Evolutionary conservation across 2,113 vertebrate genomes (phyloP).

Genomic region (Sturnira hondurensis): DNA sequence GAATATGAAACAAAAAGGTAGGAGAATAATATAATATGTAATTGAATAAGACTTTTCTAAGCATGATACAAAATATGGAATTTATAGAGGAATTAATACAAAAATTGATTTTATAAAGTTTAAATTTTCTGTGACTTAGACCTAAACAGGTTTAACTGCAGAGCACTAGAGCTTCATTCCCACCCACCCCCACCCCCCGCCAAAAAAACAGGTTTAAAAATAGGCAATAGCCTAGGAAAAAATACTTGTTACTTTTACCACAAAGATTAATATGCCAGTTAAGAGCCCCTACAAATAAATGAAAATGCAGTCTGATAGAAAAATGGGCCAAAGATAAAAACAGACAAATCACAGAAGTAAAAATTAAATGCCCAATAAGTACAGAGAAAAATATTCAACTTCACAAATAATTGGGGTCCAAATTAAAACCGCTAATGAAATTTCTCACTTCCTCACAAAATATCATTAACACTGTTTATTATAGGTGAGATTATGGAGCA

Average conservation of each 20-base stretch:
- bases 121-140: neutral
- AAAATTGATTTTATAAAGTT: neutral
- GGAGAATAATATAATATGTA: neutral
- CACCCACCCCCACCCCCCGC: too few relatives aligned
- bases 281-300: neutral
- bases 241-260: neutral
- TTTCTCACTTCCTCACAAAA: conserved; percentile 15
- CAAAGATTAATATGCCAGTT: neutral
- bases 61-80: neutral
- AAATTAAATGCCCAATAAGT: neutral
- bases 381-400: neutral
- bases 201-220: neutral
- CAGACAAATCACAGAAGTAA: neutral
- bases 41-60: neutral
- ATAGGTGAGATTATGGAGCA: neutral
- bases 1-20: neutral
- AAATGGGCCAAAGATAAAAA: neutral
- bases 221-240: neutral
- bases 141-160: neutral
- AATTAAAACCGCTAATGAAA: conserved; percentile 2
- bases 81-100: neutral
- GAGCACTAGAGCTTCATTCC: too few relatives aligned
- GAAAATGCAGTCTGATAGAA: neutral
- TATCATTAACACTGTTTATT: neutral
- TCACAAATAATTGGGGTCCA: neutral